phyloP scores from a whole-genome alignment of 2,797 vertebrate species.

The Helicolenus hilgendorfi region DNA sequence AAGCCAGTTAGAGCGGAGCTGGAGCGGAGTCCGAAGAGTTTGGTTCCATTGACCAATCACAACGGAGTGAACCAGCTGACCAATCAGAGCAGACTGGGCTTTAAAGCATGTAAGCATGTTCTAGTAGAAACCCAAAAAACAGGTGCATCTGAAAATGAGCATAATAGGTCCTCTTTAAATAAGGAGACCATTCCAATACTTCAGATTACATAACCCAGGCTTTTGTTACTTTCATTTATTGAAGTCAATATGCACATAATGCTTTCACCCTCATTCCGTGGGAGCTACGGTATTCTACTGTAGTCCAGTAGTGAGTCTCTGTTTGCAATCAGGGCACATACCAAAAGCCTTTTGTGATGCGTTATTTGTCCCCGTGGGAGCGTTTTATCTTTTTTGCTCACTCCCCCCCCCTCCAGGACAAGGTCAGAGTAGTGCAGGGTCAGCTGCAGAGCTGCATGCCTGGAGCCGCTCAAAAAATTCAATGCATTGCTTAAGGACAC shows the following conservation, averaged over 20 bases:
- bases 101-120: not conserved
- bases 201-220: not conserved
- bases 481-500: conserved; percentile 51
- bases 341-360: not conserved
- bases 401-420: not conserved
- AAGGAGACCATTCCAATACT: not conserved
- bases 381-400: not conserved
- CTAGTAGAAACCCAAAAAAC: not conserved
- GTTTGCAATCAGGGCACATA: not conserved
- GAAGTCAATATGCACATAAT: not conserved
- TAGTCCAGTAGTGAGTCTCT: not conserved
- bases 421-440: conserved; percentile 16
- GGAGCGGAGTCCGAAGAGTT: too few relatives aligned
- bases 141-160: not conserved
- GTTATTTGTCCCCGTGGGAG: conserved; percentile 10
- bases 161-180: not conserved
- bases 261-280: not conserved
- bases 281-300: conserved; percentile 1
- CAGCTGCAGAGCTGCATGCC: not conserved
- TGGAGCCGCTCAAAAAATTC: conserved; percentile 27
- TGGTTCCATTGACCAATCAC: too few relatives aligned
- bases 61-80: too few relatives aligned
- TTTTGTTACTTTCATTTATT: not conserved
- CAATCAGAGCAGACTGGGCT: too few relatives aligned
- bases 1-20: too few relatives aligned